These are phyloP conservation scores for Heliangelus exortis DNA, from an alignment of 2,797 vertebrate genomes.

Conservation along the genomic window DNA sequence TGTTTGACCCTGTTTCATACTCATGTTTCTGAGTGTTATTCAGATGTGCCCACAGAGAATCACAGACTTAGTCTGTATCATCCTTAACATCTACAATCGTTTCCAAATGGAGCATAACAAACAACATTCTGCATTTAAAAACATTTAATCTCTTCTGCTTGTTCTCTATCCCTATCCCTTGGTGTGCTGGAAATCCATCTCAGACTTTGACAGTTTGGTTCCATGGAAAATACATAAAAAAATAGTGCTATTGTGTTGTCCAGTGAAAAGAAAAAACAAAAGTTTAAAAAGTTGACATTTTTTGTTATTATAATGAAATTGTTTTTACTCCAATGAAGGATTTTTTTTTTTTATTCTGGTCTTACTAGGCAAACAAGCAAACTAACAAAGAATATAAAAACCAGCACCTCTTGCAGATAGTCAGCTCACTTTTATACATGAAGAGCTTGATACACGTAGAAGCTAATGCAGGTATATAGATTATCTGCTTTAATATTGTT, in stretches of 20 bases:
- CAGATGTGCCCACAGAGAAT: neutral
- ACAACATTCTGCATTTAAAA: neutral
- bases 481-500: neutral
- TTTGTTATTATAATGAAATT: neutral
- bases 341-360: neutral
- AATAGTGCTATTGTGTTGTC: neutral
- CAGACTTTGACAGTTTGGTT: neutral
- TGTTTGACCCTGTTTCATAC: neutral
- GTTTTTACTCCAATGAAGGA: neutral
- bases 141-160: neutral
- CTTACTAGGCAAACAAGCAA: neutral
- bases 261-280: neutral
- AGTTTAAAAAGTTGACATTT: neutral
- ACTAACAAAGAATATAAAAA: neutral
- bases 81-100: neutral
- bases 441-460: neutral
- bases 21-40: neutral
- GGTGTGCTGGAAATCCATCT: neutral
- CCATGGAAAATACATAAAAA: neutral
- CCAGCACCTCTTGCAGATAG: neutral
- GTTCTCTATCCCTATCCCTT: neutral
- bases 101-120: neutral
- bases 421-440: neutral
- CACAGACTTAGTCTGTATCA: neutral
- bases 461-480: neutral